Base-by-base conservation (phyloP, 2,888 invertebrate genomes). In the Pinctada fucata region DNA sequence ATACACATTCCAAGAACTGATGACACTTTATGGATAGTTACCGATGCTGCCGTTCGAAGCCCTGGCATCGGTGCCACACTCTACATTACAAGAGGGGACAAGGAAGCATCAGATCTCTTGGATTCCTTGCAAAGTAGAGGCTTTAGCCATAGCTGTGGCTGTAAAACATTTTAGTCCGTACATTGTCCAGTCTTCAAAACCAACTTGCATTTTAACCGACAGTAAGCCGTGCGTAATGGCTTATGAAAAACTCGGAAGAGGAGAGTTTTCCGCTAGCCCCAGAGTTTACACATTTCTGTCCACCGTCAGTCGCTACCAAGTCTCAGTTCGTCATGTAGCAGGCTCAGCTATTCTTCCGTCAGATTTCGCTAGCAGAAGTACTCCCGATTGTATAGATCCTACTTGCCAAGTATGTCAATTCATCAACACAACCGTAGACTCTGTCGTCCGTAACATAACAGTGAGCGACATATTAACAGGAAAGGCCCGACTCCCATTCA, bases 201-300 rank as follows among this genome's bases (percentile, higher is more conserved):
- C 58, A 10, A 52, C 58, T 52, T 52, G 58, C 58, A 52, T 52
- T 10, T 52, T 52, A 10, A 10, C 58, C 58, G 58, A 52, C 10
- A 52, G 58, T 52, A 52, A 52, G 6, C 13, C 70, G 48, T 16
- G n/a, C 70, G 48, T 70, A 6, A n/a, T 31, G 58, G 58, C 58
- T 52, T 52, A 52, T 10, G 58, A 52, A 52, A 52, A 8, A 10
- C 58, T 52, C 10, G 58, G 58, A 52, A 8, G 58, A 66, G 79
- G 82, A 10, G 72, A 78, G 63, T 80, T 80, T 66, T 80, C 82
- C 31, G 66, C 78, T 16, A 81, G 80, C 58, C 74, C 79, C 8
- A 48, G 76, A 8, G 79, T 79, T 4, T 45, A 68, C 3, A 77
- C 78, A 47, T 83, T 84, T 51, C 72, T 81, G 45, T 75, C 83